Conservation (phyloP, 2,888 invertebrate genomes). For the Pocota personata region DNA sequence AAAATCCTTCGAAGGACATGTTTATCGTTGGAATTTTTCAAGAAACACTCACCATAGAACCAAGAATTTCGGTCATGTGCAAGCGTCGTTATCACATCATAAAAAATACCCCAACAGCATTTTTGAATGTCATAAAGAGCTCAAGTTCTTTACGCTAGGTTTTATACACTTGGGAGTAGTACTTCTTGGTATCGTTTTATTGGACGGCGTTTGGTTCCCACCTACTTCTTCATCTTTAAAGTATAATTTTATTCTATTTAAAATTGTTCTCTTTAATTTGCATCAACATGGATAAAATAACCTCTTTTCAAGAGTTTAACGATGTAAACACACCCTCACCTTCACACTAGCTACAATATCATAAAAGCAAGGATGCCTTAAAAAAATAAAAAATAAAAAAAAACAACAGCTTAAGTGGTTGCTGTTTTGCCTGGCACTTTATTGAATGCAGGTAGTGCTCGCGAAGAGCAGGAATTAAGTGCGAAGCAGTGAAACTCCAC, state of each 20-base stretch:
- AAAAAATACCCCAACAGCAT: conserved; percentile 48
- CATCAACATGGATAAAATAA: conserved; percentile 28
- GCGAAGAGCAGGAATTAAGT: conserved; percentile 52
- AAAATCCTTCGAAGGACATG: conserved; percentile 66
- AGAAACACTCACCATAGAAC: conserved; percentile 57
- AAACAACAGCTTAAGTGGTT: conserved; percentile 43
- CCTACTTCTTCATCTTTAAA: conserved; percentile 40
- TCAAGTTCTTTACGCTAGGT: conserved; percentile 40
- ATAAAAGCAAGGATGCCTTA: conserved; percentile 13
- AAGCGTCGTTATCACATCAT: conserved; percentile 68
- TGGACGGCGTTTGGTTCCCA: conserved; percentile 5
- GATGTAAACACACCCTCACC: conserved; percentile 9
- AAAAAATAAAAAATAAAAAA: not conserved
- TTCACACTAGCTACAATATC: not conserved
- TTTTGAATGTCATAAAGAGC: conserved; percentile 64
- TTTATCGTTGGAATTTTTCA: conserved; percentile 61
- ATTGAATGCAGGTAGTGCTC: conserved; percentile 37
- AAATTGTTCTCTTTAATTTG: conserved; percentile 50
- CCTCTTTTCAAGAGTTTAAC: conserved; percentile 23
- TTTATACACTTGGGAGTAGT: conserved; percentile 58
- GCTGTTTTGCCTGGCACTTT: conserved; percentile 58
- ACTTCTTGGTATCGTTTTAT: conserved; percentile 35
- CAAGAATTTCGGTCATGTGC: conserved; percentile 60
- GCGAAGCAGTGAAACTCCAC: conserved; percentile 26
- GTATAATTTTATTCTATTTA: conserved; percentile 44